Base-by-base conservation (phyloP, 2,888 invertebrate genomes). In the Leuctra nigra region DNA sequence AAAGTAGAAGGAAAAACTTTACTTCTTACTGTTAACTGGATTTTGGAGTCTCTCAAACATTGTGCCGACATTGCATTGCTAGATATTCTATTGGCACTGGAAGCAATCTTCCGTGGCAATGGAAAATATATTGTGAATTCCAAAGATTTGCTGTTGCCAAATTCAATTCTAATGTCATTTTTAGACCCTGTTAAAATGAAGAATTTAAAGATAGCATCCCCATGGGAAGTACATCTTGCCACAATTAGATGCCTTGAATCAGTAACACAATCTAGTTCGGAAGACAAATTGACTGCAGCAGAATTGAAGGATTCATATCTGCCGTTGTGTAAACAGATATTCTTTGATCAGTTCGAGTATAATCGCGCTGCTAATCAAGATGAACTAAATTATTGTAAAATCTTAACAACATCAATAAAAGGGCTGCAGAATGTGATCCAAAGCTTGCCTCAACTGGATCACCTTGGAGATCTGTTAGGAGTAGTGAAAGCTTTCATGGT, bases 391-490 rank as follows among this genome's bases (percentile, higher is more conserved):
- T 74, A 75, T 66, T 75, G 73, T 65, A 78, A 79, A 72, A 53
- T 59, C 4, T 13, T 53, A 38, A 56, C 11, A 16, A 25, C 53
- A 35, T 38, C 41, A 16, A 39, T 73, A 20, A 62, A 64, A 25
- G 73, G 73, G 2, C 56, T 73, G 4, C 68, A 71, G 62, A 70
- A 70, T 62, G 67, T 77, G 11, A 61, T 70, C 4, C 44, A 53
- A 22, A 57, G 59, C 25, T 55, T 44, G 14, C 38, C 33, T 7
- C 24, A 35, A 20, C 25, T 59, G 24, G 63, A 66, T 24, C 66
- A 73, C 53, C 61, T 74, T 6, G 78, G 80, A 24, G 75, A 79
- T 61, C 67, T 81, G 9, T 72, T 86, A 58, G 84, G 84, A 1
- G 71, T 82, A 38, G 74, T 79, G 52, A 74, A 76, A 57, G 70